These are phyloP conservation scores for Kryphioiulus occultus DNA, from an alignment of 2,888 invertebrate genomes.

Conservation along the genomic window DNA sequence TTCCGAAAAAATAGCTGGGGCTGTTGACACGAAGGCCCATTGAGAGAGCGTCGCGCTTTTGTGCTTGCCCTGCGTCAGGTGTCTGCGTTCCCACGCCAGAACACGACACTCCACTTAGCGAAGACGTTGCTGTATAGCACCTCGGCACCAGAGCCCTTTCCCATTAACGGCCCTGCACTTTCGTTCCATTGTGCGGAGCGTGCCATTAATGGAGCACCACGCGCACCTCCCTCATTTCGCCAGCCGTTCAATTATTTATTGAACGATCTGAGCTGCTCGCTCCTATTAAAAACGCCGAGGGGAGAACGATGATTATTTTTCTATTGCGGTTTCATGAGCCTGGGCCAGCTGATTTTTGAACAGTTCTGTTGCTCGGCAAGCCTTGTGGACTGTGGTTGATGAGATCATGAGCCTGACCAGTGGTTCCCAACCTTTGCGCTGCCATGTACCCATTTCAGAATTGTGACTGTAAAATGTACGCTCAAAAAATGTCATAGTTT, in stretches of 20 bases:
- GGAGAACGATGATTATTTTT: conserved; percentile 3
- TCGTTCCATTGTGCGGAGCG: too few relatives aligned
- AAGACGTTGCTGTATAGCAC: background rate
- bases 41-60: background rate
- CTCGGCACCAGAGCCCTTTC: background rate
- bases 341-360: background rate
- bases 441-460: too few relatives aligned
- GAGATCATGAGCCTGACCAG: too few relatives aligned
- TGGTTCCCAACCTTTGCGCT: too few relatives aligned
- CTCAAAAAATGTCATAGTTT: too few relatives aligned
- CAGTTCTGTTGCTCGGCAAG: background rate
- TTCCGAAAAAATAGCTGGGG: background rate
- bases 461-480: too few relatives aligned
- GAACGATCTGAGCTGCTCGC: conserved; percentile 22
- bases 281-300: conserved; percentile 20
- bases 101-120: conserved; percentile 47
- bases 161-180: background rate
- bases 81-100: conserved; percentile 30
- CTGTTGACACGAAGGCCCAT: conserved; percentile 11
- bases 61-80: conserved; percentile 37
- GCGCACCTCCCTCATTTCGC: background rate
- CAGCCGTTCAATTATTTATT: conserved; percentile 28
- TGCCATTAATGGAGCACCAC: background rate
- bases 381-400: too few relatives aligned
- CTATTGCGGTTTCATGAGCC: background rate